These are phyloP conservation scores for Agrilus planipennis DNA, from an alignment of 1,140 invertebrate genomes.

Conservation along the genomic window DNA sequence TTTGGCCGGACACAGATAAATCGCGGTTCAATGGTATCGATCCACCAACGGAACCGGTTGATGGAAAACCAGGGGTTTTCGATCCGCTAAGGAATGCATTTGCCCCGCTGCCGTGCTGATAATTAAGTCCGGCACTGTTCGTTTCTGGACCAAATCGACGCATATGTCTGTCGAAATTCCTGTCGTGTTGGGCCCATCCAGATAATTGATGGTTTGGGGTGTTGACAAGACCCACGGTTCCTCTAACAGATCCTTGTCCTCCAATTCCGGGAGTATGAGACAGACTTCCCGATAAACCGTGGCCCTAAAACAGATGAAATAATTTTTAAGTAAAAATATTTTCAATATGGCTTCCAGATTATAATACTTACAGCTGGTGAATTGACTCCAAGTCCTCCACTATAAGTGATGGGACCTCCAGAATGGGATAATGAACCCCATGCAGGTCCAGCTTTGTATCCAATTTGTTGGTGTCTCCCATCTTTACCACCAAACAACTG, in stretches of 20 bases:
- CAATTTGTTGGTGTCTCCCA: not conserved
- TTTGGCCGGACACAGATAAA: not conserved
- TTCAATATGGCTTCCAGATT: too few relatives aligned
- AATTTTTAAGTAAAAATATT: too few relatives aligned
- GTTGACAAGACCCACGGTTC: not conserved
- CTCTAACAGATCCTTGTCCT: not conserved
- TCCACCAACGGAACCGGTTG: not conserved
- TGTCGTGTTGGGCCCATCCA: slow-evolving; percentile 2
- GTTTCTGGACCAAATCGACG: not conserved
- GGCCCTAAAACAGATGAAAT: too few relatives aligned
- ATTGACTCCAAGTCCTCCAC: not conserved
- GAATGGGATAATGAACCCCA: not conserved
- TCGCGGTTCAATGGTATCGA: not conserved
- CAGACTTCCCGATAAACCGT: not conserved
- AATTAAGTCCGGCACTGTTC: not conserved
- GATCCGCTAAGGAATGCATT: not conserved
- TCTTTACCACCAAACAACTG: not conserved
- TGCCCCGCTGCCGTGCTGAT: not conserved
- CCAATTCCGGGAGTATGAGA: not conserved
- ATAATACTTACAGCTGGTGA: too few relatives aligned
- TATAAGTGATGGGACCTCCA: not conserved
- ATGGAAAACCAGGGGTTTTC: not conserved
- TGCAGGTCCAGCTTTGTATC: not conserved
- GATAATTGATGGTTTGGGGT: slow-evolving; percentile 1
- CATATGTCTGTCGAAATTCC: not conserved